Conservation (phyloP, 2,797 vertebrate genomes). For the Hirundo rustica region DNA sequence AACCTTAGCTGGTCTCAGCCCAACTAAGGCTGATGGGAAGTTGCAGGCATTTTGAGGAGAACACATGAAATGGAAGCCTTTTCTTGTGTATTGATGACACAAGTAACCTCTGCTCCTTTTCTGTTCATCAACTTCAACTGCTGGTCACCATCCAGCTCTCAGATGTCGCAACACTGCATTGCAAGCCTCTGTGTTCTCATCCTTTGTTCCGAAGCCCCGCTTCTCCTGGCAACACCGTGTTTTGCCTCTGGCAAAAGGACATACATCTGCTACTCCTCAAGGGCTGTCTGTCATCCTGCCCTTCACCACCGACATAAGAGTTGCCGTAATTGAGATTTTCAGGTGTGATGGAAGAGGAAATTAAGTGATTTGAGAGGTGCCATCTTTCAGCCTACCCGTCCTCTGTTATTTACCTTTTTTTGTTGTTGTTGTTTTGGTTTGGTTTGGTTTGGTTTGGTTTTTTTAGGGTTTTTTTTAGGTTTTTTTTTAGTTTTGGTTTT, state of each 20-base stretch:
- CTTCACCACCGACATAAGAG: background rate
- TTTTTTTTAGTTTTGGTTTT: no score
- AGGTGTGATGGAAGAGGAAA: background rate
- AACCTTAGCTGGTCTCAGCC: background rate
- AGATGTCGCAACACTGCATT: background rate
- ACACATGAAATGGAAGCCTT: background rate
- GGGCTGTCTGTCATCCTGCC: background rate
- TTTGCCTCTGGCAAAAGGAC: background rate
- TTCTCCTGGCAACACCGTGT: background rate
- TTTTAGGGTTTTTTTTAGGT: no score
- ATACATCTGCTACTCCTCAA: background rate
- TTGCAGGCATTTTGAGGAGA: background rate
- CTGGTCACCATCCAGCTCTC: background rate
- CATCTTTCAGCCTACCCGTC: background rate
- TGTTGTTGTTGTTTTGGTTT: no score
- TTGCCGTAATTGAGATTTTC: background rate
- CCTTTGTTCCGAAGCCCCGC: rapidly evolving
- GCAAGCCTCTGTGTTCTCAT: background rate
- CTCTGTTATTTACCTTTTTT: background rate
- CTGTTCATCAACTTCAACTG: rapidly evolving
- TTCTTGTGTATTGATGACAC: background rate
- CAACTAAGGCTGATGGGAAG: background rate
- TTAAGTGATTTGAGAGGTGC: background rate
- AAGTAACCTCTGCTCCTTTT: background rate
- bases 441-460: no score